Evolutionary conservation across 2,797 vertebrate species (phyloP).

Genomic region (Sylvilagus floridanus): DNA sequence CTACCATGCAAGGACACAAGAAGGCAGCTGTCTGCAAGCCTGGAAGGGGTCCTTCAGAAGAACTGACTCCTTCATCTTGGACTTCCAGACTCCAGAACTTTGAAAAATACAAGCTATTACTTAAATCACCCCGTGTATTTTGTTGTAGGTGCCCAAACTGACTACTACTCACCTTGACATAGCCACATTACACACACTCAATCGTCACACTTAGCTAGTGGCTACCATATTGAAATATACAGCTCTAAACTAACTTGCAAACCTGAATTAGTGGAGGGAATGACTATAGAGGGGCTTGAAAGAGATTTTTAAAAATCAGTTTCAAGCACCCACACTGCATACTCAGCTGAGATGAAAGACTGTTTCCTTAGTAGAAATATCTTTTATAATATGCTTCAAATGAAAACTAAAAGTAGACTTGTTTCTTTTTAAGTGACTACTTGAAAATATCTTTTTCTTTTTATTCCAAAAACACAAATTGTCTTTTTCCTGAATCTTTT

Average conservation of each 20-base stretch:
- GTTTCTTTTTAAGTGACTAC: constrained; percentile 38
- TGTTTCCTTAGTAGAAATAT: background rate
- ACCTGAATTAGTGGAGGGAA: background rate
- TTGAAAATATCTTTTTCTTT: background rate
- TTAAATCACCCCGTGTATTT: background rate
- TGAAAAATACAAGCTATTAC: background rate
- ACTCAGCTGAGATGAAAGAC: constrained; percentile 55
- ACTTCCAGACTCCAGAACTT: background rate
- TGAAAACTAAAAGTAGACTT: constrained; percentile 36
- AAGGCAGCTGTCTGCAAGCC: background rate
- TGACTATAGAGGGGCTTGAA: background rate
- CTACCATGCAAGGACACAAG: background rate
- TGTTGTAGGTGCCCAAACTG: background rate
- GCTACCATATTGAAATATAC: background rate
- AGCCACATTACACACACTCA: background rate
- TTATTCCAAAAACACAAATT: background rate
- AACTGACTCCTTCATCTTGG: background rate
- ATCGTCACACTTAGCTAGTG: background rate
- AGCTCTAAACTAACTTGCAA: background rate
- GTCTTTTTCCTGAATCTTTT: background rate
- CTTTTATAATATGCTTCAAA: constrained; percentile 37
- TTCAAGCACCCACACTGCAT: background rate
- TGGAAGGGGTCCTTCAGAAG: background rate
- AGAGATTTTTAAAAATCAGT: background rate
- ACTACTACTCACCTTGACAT: background rate